Base-by-base conservation (phyloP, 2,888 invertebrate species). In the Drosophila meridionalis region DNA sequence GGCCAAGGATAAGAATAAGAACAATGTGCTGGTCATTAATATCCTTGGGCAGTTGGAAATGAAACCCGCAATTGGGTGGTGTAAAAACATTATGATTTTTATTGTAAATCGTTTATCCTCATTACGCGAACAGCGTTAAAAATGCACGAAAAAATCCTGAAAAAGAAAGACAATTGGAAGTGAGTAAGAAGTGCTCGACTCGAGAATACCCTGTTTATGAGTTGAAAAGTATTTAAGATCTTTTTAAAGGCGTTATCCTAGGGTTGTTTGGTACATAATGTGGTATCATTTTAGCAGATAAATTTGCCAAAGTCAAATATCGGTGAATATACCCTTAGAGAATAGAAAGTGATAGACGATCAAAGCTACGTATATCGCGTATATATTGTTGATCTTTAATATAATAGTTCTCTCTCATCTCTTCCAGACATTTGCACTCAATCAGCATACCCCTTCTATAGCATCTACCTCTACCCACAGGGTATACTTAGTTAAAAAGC, bases 81-180 rank as follows among this genome's bases (percentile, higher is more conserved):
- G 81, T 72, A 80, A 71, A 68, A 69, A 76, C 73, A 86, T 86
- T 83, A 71, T 69, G 72, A 69, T 81, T 80, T 76, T 81, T 69
- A 89, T 86, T 86, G 77, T 77, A 76, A 84, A 84, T 78, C 88
- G 84, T 83, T 88, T 86, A 88, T 88, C 83, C 82, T 88, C 87
- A 87, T 88, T 88, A 87, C 74, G 87, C 82, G 78, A 52, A 47
- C 76, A 73, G 77, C 80, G 79, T 76, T 77, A 78, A 79, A 52
- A 85, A 77, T 67, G 73, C 60, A 43, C 59, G 53, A 64, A 75
- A 73, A 26, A 68, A 70, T 79, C 77, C 83, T 63, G 77, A 28
- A 67, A 77, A 30, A 73, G 79, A 73, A 77, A 69, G 2, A 59
- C 30, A 32, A 1, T 42, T 4, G 2, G 14, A 7, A 6, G n/a